Percentiles rank a stretch among this genome's conserved stretches.
Evolutionary conservation across 2,797 vertebrate genomes (phyloP).

Genomic region (Bovichtus diacanthus): DNA sequence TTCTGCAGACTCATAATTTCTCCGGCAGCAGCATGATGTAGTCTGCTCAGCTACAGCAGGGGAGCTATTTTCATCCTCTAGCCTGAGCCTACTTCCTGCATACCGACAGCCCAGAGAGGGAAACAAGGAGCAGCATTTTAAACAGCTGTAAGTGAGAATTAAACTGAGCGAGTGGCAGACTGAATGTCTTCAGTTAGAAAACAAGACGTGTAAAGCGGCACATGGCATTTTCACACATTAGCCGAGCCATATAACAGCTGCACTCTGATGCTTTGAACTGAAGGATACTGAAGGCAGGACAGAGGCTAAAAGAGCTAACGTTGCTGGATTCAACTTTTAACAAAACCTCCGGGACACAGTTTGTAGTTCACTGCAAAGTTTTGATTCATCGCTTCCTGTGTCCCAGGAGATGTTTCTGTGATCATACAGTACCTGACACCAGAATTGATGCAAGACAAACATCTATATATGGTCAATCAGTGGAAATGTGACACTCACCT

Average conservation of each 20-base stretch:
- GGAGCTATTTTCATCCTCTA: slow-evolving; percentile 56
- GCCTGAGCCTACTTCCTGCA: slow-evolving; percentile 42
- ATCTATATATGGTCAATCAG: not conserved
- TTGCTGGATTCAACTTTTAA: slow-evolving; percentile 7
- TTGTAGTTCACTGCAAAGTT: slow-evolving; percentile 9
- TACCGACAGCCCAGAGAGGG: slow-evolving; percentile 34
- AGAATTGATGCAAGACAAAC: not conserved
- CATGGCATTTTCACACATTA: slow-evolving; percentile 2
- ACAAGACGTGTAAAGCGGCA: not conserved
- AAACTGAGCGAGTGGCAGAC: not conserved
- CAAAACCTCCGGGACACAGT: slow-evolving; percentile 12
- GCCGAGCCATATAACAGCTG: not conserved
- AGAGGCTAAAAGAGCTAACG: not conserved
- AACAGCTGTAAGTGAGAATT: slow-evolving; percentile 46
- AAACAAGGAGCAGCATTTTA: slow-evolving; percentile 37
- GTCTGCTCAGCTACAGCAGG: slow-evolving; percentile 45
- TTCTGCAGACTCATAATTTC: slow-evolving; percentile 77
- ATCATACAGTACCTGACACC: not conserved
- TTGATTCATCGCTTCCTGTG: not conserved
- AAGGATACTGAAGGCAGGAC: not conserved
- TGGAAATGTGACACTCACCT: not conserved
- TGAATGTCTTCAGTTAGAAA: not conserved
- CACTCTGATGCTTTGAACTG: slow-evolving; percentile 16
- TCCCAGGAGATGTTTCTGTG: slow-evolving; percentile 8
- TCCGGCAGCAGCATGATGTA: slow-evolving; percentile 47